Percentiles rank a stretch among this genome's conserved stretches.
phyloP scores from a whole-genome alignment of 1,140 invertebrate genomes.

The Orussus abietinus region DNA sequence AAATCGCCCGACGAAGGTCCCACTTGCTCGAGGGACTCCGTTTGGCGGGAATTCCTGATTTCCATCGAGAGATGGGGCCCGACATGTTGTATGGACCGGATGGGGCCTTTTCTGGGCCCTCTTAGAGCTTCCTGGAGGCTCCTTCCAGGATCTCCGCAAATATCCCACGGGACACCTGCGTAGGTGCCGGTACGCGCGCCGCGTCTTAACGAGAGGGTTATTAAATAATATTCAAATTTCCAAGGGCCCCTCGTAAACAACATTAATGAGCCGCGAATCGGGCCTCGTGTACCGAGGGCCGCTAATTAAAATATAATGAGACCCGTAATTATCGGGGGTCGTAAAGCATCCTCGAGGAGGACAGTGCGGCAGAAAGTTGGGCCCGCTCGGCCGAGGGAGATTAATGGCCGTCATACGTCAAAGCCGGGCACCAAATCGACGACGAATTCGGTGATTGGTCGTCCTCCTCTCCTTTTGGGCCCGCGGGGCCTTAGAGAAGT shows the following conservation, averaged over 20 bases:
- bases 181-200: slow-evolving; percentile 21
- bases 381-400: slow-evolving; percentile 17
- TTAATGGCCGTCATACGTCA: slow-evolving; percentile 34
- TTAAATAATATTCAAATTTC: slow-evolving; percentile 50
- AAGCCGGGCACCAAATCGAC: slow-evolving; percentile 23
- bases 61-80: not conserved
- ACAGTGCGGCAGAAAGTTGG: slow-evolving; percentile 6
- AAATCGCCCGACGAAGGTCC: not conserved
- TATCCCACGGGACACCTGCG: slow-evolving; percentile 7
- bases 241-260: slow-evolving; percentile 44
- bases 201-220: slow-evolving; percentile 39
- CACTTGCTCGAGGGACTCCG: not conserved
- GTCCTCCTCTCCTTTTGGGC: slow-evolving; percentile 6
- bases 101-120: too few relatives aligned
- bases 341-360: slow-evolving; percentile 31
- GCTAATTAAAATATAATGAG: slow-evolving; percentile 54
- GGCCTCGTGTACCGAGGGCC: slow-evolving; percentile 23
- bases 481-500: too few relatives aligned
- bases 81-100: too few relatives aligned
- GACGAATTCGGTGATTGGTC: too few relatives aligned
- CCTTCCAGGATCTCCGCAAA: too few relatives aligned
- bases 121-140: too few relatives aligned
- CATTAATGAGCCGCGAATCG: slow-evolving; percentile 45
- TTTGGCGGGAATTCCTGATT: not conserved
- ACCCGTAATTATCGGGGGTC: slow-evolving; percentile 43